These are phyloP conservation scores for Potorous gilbertii DNA, from an alignment of 2,797 vertebrate species.

Conservation along the genomic window DNA sequence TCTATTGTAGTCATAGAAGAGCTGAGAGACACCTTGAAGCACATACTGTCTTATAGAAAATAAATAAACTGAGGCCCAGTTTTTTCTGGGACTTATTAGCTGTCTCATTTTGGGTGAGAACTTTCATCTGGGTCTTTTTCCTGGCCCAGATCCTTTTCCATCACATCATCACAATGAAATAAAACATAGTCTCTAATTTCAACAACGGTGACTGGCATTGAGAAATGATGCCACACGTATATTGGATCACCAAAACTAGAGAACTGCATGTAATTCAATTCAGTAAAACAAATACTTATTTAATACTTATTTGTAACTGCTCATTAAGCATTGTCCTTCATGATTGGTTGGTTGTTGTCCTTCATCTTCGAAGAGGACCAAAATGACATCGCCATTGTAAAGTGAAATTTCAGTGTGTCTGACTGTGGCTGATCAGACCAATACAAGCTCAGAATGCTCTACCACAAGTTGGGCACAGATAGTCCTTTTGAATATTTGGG, in stretches of 20 bases:
- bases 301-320: background rate
- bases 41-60: background rate
- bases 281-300: background rate
- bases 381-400: too few relatives aligned
- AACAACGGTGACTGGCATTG: background rate
- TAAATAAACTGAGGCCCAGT: background rate
- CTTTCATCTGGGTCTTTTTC: background rate
- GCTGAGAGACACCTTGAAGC: too few relatives aligned
- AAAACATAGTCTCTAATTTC: background rate
- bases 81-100: background rate
- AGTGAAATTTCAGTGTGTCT: too few relatives aligned
- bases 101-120: background rate
- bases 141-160: background rate
- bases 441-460: too few relatives aligned
- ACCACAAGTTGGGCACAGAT: too few relatives aligned
- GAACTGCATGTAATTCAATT: background rate
- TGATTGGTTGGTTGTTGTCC: too few relatives aligned
- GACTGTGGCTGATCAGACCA: too few relatives aligned
- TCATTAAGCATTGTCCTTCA: background rate
- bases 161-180: background rate
- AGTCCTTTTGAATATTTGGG: too few relatives aligned
- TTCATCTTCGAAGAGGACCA: too few relatives aligned
- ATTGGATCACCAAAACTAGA: background rate
- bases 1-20: accelerated
- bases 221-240: too few relatives aligned